Evolutionary conservation across 2,888 invertebrate species (phyloP).

Genomic region (Romanomermis culicivorax): DNA sequence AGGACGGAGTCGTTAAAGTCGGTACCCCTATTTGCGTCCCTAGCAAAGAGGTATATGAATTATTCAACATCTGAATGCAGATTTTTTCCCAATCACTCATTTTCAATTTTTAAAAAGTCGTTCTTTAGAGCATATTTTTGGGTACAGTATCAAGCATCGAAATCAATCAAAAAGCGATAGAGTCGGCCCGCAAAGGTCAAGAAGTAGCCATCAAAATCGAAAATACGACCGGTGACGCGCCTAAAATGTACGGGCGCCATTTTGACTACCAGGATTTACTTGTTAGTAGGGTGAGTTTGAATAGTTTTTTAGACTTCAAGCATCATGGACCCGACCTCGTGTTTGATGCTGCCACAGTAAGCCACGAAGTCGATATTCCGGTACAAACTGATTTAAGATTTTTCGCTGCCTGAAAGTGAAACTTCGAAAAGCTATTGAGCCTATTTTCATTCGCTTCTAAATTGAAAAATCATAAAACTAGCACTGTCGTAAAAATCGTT

Average conservation of each 20-base stretch:
- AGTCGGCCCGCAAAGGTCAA: constrained; percentile 69
- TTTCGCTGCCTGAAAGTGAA: too few species aligned
- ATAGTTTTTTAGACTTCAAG: constrained; percentile 13
- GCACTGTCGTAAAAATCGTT: too few species aligned
- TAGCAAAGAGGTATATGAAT: constrained; percentile 54
- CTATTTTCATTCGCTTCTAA: too few species aligned
- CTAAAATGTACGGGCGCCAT: constrained; percentile 93
- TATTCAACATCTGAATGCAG: neutral
- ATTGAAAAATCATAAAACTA: too few species aligned
- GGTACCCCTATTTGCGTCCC: constrained; percentile 96
- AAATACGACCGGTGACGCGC: constrained; percentile 85
- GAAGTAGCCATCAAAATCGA: constrained; percentile 57
- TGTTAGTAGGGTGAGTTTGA: constrained; percentile 56
- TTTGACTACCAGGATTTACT: constrained; percentile 87
- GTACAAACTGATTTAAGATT: too few species aligned
- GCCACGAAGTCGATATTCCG: too few species aligned
- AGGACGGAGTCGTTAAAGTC: constrained; percentile 77
- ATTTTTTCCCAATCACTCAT: neutral
- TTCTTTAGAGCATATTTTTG: constrained; percentile 62
- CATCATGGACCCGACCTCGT: neutral
- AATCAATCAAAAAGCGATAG: constrained; percentile 78
- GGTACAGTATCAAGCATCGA: constrained; percentile 87
- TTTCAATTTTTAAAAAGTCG: too few species aligned
- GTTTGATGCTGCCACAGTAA: too few species aligned
- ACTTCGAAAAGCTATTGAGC: too few species aligned